Conservation (phyloP, 2,888 invertebrate genomes). For the Beris morrisii region DNA sequence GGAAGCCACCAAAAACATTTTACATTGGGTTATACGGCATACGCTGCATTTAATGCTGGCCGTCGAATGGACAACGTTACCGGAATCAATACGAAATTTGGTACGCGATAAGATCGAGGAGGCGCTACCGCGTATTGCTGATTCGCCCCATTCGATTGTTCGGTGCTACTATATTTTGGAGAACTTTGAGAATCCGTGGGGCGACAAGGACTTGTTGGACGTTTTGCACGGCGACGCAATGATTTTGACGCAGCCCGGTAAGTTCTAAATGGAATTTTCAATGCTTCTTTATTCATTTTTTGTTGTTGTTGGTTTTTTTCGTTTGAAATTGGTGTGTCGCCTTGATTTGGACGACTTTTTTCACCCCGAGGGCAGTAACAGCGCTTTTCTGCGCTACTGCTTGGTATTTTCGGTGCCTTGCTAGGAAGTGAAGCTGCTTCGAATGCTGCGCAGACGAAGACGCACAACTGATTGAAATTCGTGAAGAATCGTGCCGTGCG, state of each 20-base stretch:
- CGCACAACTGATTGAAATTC: too few relatives aligned
- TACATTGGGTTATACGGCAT: conserved; percentile 10
- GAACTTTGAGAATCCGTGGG: conserved; percentile 25
- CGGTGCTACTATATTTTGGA: conserved; percentile 17
- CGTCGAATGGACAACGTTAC: conserved; percentile 14
- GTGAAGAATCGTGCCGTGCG: too few relatives aligned
- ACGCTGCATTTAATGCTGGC: conserved; percentile 16
- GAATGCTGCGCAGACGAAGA: too few relatives aligned
- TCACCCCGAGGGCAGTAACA: too few relatives aligned
- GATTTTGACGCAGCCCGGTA: conserved; percentile 12
- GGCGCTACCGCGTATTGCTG: not conserved
- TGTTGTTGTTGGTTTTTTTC: too few relatives aligned
- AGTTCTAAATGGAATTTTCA: not conserved
- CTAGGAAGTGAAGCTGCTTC: too few relatives aligned
- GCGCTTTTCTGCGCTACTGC: too few relatives aligned
- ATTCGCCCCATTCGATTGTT: not conserved
- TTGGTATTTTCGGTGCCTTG: too few relatives aligned
- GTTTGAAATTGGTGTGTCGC: too few relatives aligned
- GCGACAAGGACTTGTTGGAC: not conserved
- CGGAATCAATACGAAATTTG: not conserved
- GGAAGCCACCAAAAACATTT: not conserved
- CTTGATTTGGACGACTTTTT: too few relatives aligned
- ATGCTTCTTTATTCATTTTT: not conserved
- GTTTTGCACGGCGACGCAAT: conserved; percentile 13
- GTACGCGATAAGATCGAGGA: not conserved